Conservation (phyloP, 2,888 invertebrate genomes). For the Junonia oenone region DNA sequence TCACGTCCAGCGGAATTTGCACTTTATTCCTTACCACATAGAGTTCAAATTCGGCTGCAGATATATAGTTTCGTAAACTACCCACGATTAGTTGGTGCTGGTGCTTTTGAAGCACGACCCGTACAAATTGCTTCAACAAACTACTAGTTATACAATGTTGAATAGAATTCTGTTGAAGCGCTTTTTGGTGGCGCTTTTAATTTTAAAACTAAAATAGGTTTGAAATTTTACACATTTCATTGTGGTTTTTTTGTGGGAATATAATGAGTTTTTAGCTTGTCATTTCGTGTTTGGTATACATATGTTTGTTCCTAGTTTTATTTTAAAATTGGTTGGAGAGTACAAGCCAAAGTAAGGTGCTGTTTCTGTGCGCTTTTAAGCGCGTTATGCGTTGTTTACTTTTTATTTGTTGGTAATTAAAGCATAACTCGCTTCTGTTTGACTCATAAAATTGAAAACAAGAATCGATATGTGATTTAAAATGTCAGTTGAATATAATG, state of each 20-base stretch:
- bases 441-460: too few relatives aligned
- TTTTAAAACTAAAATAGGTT: not conserved
- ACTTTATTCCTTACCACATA: not conserved
- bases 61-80: constrained; percentile 6
- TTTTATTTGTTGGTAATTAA: too few relatives aligned
- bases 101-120: constrained; percentile 14
- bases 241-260: not conserved
- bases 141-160: not conserved
- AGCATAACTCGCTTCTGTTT: too few relatives aligned
- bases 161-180: not conserved
- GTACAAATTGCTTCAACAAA: constrained; percentile 12
- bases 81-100: constrained; percentile 11
- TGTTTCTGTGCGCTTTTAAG: too few relatives aligned
- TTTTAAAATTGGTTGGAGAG: too few relatives aligned
- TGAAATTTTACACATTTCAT: not conserved
- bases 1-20: not conserved
- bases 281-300: too few relatives aligned
- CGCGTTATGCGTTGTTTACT: too few relatives aligned
- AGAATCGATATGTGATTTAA: too few relatives aligned
- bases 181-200: not conserved
- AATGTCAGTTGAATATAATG: too few relatives aligned
- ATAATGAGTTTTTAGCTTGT: not conserved
- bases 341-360: too few relatives aligned
- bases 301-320: too few relatives aligned
- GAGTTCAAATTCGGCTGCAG: not conserved